Conservation (phyloP, 2,888 invertebrate genomes). For the Cosmorhoe ocellata region DNA sequence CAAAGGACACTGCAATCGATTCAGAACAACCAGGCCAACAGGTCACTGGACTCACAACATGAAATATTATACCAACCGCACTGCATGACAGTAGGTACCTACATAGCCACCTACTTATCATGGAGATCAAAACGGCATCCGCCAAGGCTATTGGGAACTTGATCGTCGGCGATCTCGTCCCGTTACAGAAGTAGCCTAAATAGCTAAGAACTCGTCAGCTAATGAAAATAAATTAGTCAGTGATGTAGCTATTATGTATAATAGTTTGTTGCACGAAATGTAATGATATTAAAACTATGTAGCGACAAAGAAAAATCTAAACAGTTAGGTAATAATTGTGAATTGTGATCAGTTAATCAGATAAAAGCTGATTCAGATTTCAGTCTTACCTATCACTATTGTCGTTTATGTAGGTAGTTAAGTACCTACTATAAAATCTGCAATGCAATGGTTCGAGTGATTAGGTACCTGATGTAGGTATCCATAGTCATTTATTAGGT, state of each 20-base stretch:
- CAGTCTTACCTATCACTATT: no score
- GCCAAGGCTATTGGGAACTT: constrained; percentile 43
- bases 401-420: no score
- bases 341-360: no score
- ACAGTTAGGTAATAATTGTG: no score
- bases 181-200: constrained; percentile 37
- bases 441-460: no score
- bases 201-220: constrained; percentile 21
- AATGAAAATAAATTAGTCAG: constrained; percentile 20
- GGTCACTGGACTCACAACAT: constrained; percentile 47
- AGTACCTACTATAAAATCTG: no score
- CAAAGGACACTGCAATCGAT: constrained; percentile 60
- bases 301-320: no score
- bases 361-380: no score
- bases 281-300: not conserved
- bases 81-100: constrained; percentile 18
- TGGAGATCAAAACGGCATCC: constrained; percentile 25
- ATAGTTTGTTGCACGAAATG: constrained; percentile 9
- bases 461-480: no score
- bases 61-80: constrained; percentile 29
- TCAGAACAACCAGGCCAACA: constrained; percentile 54
- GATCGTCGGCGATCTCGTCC: constrained; percentile 28
- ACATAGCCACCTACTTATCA: constrained; percentile 6
- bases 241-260: not conserved
- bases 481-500: no score